Conservation (phyloP, 1,140 invertebrate species). For the Euborellia annulipes region DNA sequence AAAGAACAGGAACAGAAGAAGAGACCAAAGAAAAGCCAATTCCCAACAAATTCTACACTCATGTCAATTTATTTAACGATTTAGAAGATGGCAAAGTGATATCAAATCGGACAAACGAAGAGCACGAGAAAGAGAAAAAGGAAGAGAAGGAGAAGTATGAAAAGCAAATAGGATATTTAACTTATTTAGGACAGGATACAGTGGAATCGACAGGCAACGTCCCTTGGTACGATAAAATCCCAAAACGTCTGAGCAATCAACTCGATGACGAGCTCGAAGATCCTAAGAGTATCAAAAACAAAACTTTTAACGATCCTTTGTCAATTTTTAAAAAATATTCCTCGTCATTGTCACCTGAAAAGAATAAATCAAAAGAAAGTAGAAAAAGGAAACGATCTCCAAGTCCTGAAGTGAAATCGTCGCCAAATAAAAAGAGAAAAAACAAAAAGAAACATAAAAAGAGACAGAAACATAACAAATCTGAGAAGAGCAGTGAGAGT, state of each 20-base stretch:
- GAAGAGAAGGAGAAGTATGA: constrained; percentile 92
- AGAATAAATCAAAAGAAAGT: constrained; percentile 24
- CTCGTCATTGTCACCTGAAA: constrained; percentile 15
- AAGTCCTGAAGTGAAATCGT: too few species aligned
- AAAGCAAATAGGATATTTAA: constrained; percentile 91
- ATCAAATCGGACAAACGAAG: constrained; percentile 53
- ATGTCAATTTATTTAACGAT: constrained; percentile 85
- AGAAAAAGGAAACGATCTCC: constrained; percentile 27
- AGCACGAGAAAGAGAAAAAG: constrained; percentile 82
- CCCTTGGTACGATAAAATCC: constrained; percentile 66
- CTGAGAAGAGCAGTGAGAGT: not conserved
- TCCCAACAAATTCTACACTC: constrained; percentile 26
- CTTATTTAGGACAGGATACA: constrained; percentile 88
- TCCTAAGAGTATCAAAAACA: constrained; percentile 42
- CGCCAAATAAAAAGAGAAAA: constrained; percentile 27
- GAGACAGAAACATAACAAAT: constrained; percentile 16
- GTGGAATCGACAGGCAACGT: constrained; percentile 64
- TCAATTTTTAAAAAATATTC: constrained; percentile 46
- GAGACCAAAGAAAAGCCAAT: constrained; percentile 9
- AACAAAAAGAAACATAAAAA: constrained; percentile 24
- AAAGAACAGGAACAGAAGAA: constrained; percentile 26
- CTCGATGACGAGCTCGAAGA: constrained; percentile 22
- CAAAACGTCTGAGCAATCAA: constrained; percentile 28
- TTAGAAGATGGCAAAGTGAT: constrained; percentile 54
- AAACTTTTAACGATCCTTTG: constrained; percentile 55